phyloP scores from a whole-genome alignment of 2,797 vertebrate genomes.

The Takifugu rubripes region DNA sequence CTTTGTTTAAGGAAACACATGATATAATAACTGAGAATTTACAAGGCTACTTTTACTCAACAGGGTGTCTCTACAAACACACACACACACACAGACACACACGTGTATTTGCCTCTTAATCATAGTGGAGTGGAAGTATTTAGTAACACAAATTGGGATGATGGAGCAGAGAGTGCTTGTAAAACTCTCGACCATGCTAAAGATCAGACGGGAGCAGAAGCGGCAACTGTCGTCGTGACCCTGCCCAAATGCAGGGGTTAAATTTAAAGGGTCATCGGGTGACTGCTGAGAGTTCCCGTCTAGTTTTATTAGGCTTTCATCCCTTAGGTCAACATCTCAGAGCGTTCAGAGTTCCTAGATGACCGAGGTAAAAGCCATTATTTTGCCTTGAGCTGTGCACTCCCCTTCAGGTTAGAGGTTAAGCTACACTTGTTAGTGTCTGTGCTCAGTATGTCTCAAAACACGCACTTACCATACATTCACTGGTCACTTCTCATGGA shows the following conservation, averaged over 20 bases:
- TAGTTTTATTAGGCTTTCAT: conserved; percentile 51
- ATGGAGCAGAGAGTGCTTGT: not conserved
- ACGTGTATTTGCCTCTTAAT: not conserved
- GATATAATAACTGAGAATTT: too few relatives aligned
- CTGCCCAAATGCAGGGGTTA: conserved; percentile 33
- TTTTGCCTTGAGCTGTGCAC: conserved; percentile 11
- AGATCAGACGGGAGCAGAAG: conserved; percentile 6
- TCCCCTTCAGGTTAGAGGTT: not conserved
- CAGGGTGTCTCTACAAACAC: too few relatives aligned
- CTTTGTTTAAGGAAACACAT: too few relatives aligned
- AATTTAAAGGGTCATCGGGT: conserved; percentile 26
- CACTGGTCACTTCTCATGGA: not conserved
- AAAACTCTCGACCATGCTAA: not conserved
- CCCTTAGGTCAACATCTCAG: conserved; percentile 32
- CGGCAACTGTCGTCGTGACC: conserved; percentile 22
- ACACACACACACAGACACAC: too few relatives aligned
- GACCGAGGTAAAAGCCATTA: conserved; percentile 30
- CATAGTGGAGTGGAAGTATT: not conserved
- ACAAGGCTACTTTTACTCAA: too few relatives aligned
- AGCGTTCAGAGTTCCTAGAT: conserved; percentile 8
- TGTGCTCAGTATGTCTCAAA: conserved; percentile 2
- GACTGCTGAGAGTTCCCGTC: conserved; percentile 41
- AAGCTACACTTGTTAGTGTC: not conserved
- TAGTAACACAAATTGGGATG: not conserved
- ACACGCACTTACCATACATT: conserved; percentile 1